phyloP scores from a whole-genome alignment of 1,140 invertebrate genomes.

The Trichoplusia ni region DNA sequence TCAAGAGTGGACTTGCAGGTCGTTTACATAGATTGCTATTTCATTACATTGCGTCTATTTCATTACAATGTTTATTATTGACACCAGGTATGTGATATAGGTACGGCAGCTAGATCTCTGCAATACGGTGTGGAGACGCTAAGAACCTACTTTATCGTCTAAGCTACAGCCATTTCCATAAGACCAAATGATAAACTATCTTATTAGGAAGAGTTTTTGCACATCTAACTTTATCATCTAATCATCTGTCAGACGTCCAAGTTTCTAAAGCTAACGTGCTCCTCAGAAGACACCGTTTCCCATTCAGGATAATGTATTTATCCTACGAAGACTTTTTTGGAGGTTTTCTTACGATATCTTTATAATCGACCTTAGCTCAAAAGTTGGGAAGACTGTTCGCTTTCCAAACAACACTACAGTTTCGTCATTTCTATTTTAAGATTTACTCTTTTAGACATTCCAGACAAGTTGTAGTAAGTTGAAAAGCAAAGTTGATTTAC shows the following conservation, averaged over 20 bases:
- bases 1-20: too few species aligned
- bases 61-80: too few species aligned
- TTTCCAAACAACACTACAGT: constrained; percentile 11
- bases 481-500: background rate
- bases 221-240: constrained; percentile 13
- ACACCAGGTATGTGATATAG: too few species aligned
- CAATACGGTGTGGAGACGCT: background rate
- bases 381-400: constrained; percentile 19
- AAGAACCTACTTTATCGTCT: constrained; percentile 4
- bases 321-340: constrained; percentile 1
- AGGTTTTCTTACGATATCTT: constrained; percentile 3
- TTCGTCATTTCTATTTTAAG: background rate
- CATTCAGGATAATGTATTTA: background rate
- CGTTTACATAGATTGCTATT: too few species aligned
- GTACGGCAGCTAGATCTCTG: background rate
- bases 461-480: constrained; percentile 1
- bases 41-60: too few species aligned
- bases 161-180: constrained; percentile 29
- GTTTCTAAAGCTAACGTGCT: constrained; percentile 5
- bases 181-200: constrained; percentile 30
- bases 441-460: constrained; percentile 9
- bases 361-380: constrained; percentile 19
- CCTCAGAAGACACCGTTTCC: background rate
- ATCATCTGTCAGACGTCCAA: constrained; percentile 12
- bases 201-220: background rate